A percentile compares a stretch with the other conserved stretches of the same genome.
Conservation (phyloP, 2,797 vertebrate genomes). For the Danionella dracula region DNA sequence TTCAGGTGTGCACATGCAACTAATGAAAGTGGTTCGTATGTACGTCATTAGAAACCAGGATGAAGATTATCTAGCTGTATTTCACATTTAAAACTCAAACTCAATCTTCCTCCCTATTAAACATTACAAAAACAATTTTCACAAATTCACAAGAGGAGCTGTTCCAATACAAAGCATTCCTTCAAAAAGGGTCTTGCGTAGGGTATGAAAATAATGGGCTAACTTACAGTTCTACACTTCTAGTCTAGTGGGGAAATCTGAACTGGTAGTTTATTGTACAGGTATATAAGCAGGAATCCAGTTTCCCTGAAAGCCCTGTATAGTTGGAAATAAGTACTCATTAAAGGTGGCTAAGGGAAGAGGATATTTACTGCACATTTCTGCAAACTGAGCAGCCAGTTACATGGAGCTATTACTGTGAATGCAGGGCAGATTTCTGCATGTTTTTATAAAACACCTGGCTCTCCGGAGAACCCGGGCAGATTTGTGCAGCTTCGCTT, state of each 20-base stretch:
- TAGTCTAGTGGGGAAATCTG: constrained; percentile 53
- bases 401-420: constrained; percentile 22
- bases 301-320: background rate
- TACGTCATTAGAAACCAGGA: no score
- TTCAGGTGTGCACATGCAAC: no score
- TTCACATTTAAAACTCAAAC: no score
- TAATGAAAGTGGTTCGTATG: no score
- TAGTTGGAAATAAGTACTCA: constrained; percentile 10
- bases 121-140: no score
- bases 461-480: constrained; percentile 24
- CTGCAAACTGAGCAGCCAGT: background rate
- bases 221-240: constrained; percentile 46
- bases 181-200: constrained; percentile 37
- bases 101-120: no score
- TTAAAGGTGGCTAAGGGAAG: constrained; percentile 23
- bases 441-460: constrained; percentile 23
- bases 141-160: no score
- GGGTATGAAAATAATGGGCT: constrained; percentile 39
- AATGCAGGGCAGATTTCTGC: background rate
- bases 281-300: constrained; percentile 56
- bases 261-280: constrained; percentile 60
- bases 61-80: no score
- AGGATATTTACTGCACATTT: constrained; percentile 2
- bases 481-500: constrained; percentile 35
- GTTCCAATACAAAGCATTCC: no score